phyloP scores from a whole-genome alignment of 2,888 invertebrate species.

The Ophion costatus region DNA sequence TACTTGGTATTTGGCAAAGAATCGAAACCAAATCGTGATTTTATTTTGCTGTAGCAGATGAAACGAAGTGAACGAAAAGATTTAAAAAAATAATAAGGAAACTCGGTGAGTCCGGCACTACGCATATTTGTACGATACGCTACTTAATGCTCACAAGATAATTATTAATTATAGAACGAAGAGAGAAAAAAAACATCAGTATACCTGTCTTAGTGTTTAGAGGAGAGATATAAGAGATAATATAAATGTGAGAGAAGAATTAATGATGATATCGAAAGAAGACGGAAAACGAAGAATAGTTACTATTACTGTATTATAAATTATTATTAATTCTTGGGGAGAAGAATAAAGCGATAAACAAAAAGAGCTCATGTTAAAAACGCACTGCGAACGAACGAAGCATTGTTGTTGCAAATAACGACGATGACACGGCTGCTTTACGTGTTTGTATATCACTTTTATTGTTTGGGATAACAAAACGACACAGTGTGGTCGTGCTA shows the following conservation, averaged over 20 bases:
- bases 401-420: conserved; percentile 70
- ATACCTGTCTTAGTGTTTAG: conserved; percentile 77
- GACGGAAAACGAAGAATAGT: conserved; percentile 76
- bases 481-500: conserved; percentile 56
- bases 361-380: conserved; percentile 72
- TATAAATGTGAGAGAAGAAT: conserved; percentile 81
- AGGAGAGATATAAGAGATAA: conserved; percentile 77
- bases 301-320: conserved; percentile 82
- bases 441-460: conserved; percentile 49
- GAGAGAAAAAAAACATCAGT: conserved; percentile 72
- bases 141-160: conserved; percentile 78
- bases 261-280: conserved; percentile 77
- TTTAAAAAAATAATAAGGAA: conserved; percentile 60
- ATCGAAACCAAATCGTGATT: conserved; percentile 67
- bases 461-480: conserved; percentile 62
- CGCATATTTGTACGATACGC: conserved; percentile 79
- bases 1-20: conserved; percentile 58
- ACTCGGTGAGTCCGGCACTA: conserved; percentile 76
- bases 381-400: conserved; percentile 8
- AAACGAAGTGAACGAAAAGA: conserved; percentile 39
- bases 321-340: conserved; percentile 81
- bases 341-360: conserved; percentile 76
- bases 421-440: neutral
- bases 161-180: conserved; percentile 65
- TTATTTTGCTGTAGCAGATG: conserved; percentile 57